Evolutionary conservation across 2,797 vertebrate genomes (phyloP).

Genomic region (Chloroceryle inda): DNA sequence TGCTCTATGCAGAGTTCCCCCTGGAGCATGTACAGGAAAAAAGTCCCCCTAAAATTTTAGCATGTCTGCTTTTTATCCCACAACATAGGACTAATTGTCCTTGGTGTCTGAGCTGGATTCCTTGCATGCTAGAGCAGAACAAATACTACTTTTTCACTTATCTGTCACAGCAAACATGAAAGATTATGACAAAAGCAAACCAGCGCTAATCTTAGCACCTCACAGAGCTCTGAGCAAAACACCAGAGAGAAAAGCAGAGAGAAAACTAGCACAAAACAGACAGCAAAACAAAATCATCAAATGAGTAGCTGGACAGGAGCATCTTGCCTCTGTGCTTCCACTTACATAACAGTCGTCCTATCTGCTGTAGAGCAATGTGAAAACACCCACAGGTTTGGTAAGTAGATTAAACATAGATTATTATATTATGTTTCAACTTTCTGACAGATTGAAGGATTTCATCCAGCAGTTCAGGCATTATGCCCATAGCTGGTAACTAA

Average conservation of each 20-base stretch:
- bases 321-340: not conserved
- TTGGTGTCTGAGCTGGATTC: conserved; percentile 19
- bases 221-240: conserved; percentile 7
- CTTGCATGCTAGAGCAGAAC: conserved; percentile 23
- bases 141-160: conserved; percentile 47
- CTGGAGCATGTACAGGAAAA: not conserved
- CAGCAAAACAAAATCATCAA: not conserved
- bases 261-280: not conserved
- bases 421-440: not conserved
- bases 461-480: not conserved
- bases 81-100: conserved; percentile 22
- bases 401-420: rapidly evolving
- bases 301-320: not conserved
- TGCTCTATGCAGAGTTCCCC: not conserved
- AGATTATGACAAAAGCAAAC: conserved; percentile 14
- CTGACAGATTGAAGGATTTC: not conserved
- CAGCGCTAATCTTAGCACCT: conserved; percentile 26
- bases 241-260: not conserved
- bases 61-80: conserved; percentile 49
- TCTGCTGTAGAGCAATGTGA: not conserved
- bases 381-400: not conserved
- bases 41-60: not conserved
- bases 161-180: conserved; percentile 28
- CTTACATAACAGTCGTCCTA: not conserved
- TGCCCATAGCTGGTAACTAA: not conserved